Base-by-base conservation (phyloP, 92 coral and sea anemone genomes). In the Heliopora coerulea region DNA sequence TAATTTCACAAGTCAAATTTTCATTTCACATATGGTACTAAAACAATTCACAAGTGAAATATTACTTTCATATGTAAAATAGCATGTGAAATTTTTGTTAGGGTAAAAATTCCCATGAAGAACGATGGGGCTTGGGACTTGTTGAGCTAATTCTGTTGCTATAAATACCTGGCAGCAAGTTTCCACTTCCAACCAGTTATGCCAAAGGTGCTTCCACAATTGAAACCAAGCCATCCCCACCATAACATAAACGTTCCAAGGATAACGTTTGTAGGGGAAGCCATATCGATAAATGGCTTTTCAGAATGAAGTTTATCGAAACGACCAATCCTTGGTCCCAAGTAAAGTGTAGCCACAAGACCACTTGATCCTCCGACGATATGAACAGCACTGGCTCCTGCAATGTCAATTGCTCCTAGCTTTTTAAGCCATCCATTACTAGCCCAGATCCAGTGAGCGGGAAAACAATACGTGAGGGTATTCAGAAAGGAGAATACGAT, bases 221-320 rank as follows among this genome's bases (percentile, higher is more conserved):
- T 90, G 70, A 90, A 90, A 0, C 97, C 97, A 17, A 90, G 83
- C 97, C 97, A 90, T 3, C 97, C 96, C 97, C 97, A 90, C 97
- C 97, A 90, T 46, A 90, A 19, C 97, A 90, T 90, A 49, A 90
- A 90, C 0, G 97, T 90, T 8, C 97, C 97, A 31, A 90, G 79
- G 26, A 90, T 67, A n/a, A 90, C 97, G 60, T 84, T 90, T 40
- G 97, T 88, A 18, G 97, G 97, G 5, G 93, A 88, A 5, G 97
- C 97, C 93, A 90, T 88, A 42, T 49, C 29, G 31, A 83, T 75
- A 14, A 79, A 89, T 35, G 59, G 68, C 1, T 82, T 79, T 0
- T 84, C 85, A 0, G 50, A 59, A 23, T 60, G 58, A 20, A 73
- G 67, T 27, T 79, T 50, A 24, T 80, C 81, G 40, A 89, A 89